phyloP scores from a whole-genome alignment of 2,888 invertebrate genomes.

The Dynastes hyllus region DNA sequence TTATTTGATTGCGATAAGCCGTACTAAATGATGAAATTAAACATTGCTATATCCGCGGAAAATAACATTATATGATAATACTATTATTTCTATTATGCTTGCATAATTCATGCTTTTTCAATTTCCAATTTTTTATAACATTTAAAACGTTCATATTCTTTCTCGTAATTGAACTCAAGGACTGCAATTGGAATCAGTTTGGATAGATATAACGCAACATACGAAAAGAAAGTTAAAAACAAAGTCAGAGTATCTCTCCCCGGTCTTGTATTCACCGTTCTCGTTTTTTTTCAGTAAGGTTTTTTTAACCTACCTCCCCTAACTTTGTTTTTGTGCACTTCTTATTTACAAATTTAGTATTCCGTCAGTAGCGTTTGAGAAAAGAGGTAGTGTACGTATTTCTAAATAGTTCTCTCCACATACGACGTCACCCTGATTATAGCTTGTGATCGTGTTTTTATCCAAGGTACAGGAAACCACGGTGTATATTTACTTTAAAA shows the following conservation, averaged over 20 bases:
- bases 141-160: too few relatives aligned
- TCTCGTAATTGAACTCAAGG: too few relatives aligned
- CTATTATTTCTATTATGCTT: too few relatives aligned
- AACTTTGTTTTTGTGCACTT: too few relatives aligned
- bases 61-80: background rate
- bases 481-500: background rate
- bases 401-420: background rate
- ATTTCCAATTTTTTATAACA: too few relatives aligned
- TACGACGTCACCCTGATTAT: slow-evolving; percentile 10
- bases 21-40: too few relatives aligned
- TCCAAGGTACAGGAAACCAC: background rate
- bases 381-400: background rate
- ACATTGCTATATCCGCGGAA: background rate
- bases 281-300: slow-evolving; percentile 17
- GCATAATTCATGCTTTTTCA: too few relatives aligned
- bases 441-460: slow-evolving; percentile 5
- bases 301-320: too few relatives aligned
- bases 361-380: background rate
- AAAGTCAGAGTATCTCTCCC: background rate
- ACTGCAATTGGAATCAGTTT: too few relatives aligned
- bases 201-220: background rate
- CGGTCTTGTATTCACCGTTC: slow-evolving; percentile 33
- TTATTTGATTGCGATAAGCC: too few relatives aligned
- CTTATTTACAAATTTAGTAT: background rate
- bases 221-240: too few relatives aligned